A percentile compares a stretch with the other conserved stretches of the same genome.
Evolutionary conservation across 2,113 vertebrate species (phyloP).

Genomic region (Euleptes europaea): DNA sequence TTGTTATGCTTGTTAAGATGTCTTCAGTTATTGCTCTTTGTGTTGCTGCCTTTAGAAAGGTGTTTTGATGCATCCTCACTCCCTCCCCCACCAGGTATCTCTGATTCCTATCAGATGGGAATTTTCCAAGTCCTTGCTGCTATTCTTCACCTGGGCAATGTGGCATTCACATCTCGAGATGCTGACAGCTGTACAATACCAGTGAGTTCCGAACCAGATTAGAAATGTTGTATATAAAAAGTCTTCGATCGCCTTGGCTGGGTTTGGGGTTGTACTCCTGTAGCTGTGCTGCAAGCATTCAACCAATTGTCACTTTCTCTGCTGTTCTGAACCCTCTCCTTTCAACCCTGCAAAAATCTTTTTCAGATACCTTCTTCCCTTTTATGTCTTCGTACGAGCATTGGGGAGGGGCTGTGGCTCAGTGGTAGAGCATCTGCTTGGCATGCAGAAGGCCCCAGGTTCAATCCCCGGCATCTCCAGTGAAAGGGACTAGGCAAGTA

Average conservation of each 20-base stretch:
- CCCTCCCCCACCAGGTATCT: constrained; percentile 81
- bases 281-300: not conserved
- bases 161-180: constrained; percentile 89
- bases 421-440: no score
- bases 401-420: no score
- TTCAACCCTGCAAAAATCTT: not conserved
- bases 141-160: constrained; percentile 96
- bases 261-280: not conserved
- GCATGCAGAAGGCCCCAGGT: no score
- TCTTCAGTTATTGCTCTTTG: not conserved
- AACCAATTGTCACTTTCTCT: not conserved
- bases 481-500: no score
- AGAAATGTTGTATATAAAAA: not conserved
- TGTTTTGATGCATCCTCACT: constrained; percentile 16
- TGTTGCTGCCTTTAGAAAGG: not conserved
- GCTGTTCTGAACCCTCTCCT: not conserved
- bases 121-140: constrained; percentile 94
- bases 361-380: not conserved
- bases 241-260: not conserved
- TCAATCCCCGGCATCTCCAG: no score
- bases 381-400: not conserved
- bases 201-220: constrained; percentile 75
- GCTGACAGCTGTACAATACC: constrained; percentile 92
- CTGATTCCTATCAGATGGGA: constrained; percentile 93
- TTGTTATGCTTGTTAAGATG: not conserved